These are phyloP conservation scores for Argopecten irradians DNA, from an alignment of 1,140 invertebrate species.

Conservation along the genomic window DNA sequence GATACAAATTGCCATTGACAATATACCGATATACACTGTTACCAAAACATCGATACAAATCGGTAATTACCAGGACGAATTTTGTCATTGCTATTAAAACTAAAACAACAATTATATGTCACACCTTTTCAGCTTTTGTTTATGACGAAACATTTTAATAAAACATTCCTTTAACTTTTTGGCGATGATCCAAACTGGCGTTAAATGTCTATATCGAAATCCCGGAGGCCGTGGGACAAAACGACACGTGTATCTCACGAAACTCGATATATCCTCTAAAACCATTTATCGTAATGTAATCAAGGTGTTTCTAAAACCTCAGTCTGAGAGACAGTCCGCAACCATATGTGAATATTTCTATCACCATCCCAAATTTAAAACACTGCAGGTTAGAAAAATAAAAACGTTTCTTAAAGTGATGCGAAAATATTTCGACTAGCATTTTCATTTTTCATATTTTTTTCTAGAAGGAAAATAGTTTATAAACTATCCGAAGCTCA, in stretches of 20 bases:
- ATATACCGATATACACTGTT: slow-evolving; percentile 1
- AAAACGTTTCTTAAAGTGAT: too few species aligned
- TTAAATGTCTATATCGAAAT: neutral
- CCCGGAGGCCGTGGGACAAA: neutral
- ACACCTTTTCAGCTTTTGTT: too few species aligned
- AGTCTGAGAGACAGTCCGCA: neutral
- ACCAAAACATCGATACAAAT: neutral
- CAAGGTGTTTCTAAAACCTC: neutral
- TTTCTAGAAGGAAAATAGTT: too few species aligned
- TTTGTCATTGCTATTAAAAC: neutral
- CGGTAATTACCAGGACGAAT: neutral
- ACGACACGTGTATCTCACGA: neutral
- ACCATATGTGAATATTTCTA: neutral
- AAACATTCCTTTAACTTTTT: neutral
- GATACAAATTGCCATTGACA: neutral
- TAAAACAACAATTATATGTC: too few species aligned
- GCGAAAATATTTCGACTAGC: too few species aligned
- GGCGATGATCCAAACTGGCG: neutral
- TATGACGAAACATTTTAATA: neutral
- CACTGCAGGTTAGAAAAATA: too few species aligned
- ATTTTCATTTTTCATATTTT: too few species aligned
- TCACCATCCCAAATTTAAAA: neutral
- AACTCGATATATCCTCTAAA: too few species aligned
- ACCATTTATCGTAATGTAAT: neutral
- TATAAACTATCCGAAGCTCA: neutral